These are phyloP conservation scores for Syngnathus rostellatus DNA, from an alignment of 2,797 vertebrate genomes.

Conservation along the genomic window DNA sequence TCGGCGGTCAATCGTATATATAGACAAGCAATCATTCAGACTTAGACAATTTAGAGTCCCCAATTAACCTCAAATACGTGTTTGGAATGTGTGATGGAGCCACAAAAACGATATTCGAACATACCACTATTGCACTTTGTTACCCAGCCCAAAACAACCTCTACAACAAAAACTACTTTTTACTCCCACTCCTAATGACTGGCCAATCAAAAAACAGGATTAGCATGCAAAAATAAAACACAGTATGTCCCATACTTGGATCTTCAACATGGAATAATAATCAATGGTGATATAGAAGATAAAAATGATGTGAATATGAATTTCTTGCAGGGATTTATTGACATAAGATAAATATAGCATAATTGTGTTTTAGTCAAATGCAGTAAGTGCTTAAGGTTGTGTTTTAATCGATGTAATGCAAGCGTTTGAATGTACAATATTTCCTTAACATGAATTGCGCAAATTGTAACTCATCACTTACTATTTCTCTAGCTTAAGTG, in stretches of 20 bases:
- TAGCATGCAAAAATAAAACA: background rate
- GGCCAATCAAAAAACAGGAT: background rate
- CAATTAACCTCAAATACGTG: too few relatives aligned
- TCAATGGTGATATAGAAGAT: too few relatives aligned
- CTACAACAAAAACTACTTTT: too few relatives aligned
- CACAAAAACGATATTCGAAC: too few relatives aligned
- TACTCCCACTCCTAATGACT: too few relatives aligned
- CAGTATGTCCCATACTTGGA: background rate
- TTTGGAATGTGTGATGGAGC: too few relatives aligned
- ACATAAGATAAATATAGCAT: background rate
- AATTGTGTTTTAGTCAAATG: background rate
- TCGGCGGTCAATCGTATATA: too few relatives aligned
- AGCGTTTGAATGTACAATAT: constrained; percentile 51
- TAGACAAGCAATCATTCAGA: background rate
- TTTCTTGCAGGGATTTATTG: background rate
- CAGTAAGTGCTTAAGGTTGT: background rate
- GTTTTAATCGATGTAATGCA: constrained; percentile 23
- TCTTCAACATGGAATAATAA: background rate
- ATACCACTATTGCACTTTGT: too few relatives aligned
- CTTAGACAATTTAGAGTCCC: too few relatives aligned
- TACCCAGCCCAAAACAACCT: too few relatives aligned
- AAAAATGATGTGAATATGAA: background rate
- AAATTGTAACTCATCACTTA: background rate
- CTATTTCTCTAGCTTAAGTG: constrained; percentile 9
- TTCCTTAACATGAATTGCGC: constrained; percentile 22